phyloP scores from a whole-genome alignment of 2,888 invertebrate species.

The Drosophila multiciliata region DNA sequence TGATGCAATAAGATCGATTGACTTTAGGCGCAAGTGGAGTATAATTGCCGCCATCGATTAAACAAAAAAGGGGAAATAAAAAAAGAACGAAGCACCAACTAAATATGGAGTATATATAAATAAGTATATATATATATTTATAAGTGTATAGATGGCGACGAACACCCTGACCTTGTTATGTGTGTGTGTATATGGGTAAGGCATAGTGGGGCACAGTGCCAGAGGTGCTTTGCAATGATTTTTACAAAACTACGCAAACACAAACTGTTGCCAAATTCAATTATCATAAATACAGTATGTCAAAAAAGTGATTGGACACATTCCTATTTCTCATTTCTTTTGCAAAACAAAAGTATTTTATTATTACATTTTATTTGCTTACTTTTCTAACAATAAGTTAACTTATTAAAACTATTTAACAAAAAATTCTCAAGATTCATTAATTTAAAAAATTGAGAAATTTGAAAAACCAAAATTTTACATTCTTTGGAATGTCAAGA shows the following conservation, averaged over 20 bases:
- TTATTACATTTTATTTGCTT: no score
- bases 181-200: not conserved
- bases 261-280: not conserved
- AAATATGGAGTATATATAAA: not conserved
- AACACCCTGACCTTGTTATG: slow-evolving; percentile 61
- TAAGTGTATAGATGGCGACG: slow-evolving; percentile 21
- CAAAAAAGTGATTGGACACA: no score
- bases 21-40: slow-evolving; percentile 44
- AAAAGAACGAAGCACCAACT: slow-evolving; percentile 13
- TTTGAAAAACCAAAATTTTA: no score
- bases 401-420: no score
- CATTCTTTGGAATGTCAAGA: no score
- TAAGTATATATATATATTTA: not conserved
- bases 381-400: no score
- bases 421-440: no score
- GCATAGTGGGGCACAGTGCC: not conserved
- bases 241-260: not conserved
- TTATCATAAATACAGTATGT: not conserved
- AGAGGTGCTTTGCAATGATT: not conserved
- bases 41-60: slow-evolving; percentile 75
- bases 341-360: no score
- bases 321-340: no score
- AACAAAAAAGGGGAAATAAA: slow-evolving; percentile 56
- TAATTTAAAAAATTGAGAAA: no score
- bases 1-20: slow-evolving; percentile 3